Evolutionary conservation across 2,888 invertebrate species (phyloP), one percentile per base, ranked within the genome.

Genomic region (Limnephilus rhombicus): DNA sequence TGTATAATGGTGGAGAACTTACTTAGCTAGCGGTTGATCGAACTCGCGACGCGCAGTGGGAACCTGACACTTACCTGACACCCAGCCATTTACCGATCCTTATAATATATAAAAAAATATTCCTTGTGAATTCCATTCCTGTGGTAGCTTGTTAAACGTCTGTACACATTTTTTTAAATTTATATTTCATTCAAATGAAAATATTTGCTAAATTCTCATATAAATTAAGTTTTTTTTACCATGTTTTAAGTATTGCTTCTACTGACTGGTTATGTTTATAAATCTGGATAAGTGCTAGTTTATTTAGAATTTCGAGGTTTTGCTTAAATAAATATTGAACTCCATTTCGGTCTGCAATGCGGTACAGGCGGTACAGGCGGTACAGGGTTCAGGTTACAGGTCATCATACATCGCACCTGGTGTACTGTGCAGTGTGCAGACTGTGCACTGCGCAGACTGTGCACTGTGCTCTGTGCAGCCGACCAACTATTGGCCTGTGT

Each of bases 341-440:
- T 34, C 41, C 85, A 85, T 18, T 11, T 85, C 85, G 31, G 34
- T 37, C 85, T 85, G 85, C 85, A 85, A 85, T 85, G 85, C 85
- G 85, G 85, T 85, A 41, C 82, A 24, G 41, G 85, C 85, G 85
- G 85, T 85, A 41, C 82, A 24, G 41, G 85, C 12, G 45, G 45
- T 45, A 45, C 45, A 45, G 12, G 45, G 45, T 45, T 37, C 37
- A 37, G 37, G 11, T 4, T 9, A 45, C 45, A 45, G 45, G 45
- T 45, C 45, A 45, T 34, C 82, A 34, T 85, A 41, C 85, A 24
- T 24, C 85, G 85, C 34, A 41, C 37, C 85, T 41, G 24, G 49
- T 49, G 49, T 15, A 49, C 3, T 49, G 49, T 49, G 49, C 49
- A 49, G 13, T 49, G 12, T 45, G 45, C 68, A 68, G 68, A 4